Evolutionary conservation across 2,888 invertebrate genomes (phyloP).

Genomic region (Sialis fuliginosa): DNA sequence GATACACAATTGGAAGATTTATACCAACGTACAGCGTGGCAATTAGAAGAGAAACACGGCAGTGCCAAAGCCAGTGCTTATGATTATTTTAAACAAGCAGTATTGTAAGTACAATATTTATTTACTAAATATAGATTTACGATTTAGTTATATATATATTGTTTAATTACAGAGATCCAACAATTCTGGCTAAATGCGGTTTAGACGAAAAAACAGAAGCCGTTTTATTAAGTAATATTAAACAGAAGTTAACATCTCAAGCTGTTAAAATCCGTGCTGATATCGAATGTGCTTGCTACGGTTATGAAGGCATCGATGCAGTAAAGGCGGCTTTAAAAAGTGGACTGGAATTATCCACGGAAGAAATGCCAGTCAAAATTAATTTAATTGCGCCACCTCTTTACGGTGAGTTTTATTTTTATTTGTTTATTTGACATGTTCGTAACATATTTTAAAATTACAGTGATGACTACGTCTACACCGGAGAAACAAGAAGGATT

Average conservation of each 20-base stretch:
- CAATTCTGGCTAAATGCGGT: constrained; percentile 88
- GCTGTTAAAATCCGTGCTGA: constrained; percentile 90
- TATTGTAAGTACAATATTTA: constrained; percentile 47
- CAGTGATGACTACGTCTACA: constrained; percentile 96
- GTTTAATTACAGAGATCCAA: constrained; percentile 58
- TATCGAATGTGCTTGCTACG: constrained; percentile 86
- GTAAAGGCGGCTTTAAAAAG: constrained; percentile 83
- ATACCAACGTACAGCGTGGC: constrained; percentile 94
- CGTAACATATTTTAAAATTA: constrained; percentile 8
- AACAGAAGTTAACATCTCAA: constrained; percentile 89
- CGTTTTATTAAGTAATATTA: constrained; percentile 84
- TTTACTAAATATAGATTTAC: constrained; percentile 5
- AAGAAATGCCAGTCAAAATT: constrained; percentile 92
- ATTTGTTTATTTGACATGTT: background rate
- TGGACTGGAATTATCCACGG: constrained; percentile 79
- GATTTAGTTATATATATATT: constrained; percentile 2
- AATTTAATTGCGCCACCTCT: constrained; percentile 97
- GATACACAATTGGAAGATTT: constrained; percentile 89
- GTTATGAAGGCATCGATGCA: constrained; percentile 97
- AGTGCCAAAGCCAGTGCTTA: constrained; percentile 89
- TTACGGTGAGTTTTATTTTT: constrained; percentile 41
- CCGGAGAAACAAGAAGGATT: constrained; percentile 91
- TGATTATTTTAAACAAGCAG: constrained; percentile 97
- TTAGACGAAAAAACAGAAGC: constrained; percentile 84
- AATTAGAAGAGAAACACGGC: constrained; percentile 93